Base-by-base conservation (phyloP, 2,113 vertebrate species). In the Leucosticte australis region DNA sequence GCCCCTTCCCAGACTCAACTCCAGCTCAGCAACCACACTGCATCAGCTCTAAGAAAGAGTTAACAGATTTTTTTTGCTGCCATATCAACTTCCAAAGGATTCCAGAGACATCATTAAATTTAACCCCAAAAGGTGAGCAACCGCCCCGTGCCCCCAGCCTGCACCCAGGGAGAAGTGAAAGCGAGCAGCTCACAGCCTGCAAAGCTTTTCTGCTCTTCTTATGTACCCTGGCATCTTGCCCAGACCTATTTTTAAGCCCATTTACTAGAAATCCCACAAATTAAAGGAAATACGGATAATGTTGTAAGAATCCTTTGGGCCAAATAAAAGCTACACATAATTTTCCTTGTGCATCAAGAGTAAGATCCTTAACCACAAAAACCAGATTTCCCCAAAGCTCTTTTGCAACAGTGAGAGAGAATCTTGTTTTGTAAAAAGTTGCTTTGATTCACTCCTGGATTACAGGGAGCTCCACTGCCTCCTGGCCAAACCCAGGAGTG, bases 211-310 rank as follows among this genome's bases (percentile, higher is more conserved):
- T 91, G 92, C 97, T 89, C 86, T 90, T 96, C 94, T 1, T 94
- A 95, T 96, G 96, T 96, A 95, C 97, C 94, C 97, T 98, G 98
- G 98, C 97, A 95, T 30, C 53, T 5, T 18, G 98, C 98, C 98
- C 94, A 24, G 98, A 90, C 96, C 97, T 98, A 98, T 98, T 98
- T 98, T 98, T 98, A 98, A 98, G 96, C 94, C 97, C 97, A 97
- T 98, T 98, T 98, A 98, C 98, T 98, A 98, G 98, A 98, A 98
- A 98, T 98, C 97, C 97, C 97, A 96, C 97, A 97, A 98, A 98
- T 98, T 98, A 98, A 98, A 98, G 98, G 98, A 98, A 98, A 98
- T 97, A 97, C 73, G 81, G 97, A 98, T 97, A 97, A 97, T 96
- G 98, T 97, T 97, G 97, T 94, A 96, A 97, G 98, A 97, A 98